phyloP scores from a whole-genome alignment of 2,797 vertebrate species.

The Tangara arthus region DNA sequence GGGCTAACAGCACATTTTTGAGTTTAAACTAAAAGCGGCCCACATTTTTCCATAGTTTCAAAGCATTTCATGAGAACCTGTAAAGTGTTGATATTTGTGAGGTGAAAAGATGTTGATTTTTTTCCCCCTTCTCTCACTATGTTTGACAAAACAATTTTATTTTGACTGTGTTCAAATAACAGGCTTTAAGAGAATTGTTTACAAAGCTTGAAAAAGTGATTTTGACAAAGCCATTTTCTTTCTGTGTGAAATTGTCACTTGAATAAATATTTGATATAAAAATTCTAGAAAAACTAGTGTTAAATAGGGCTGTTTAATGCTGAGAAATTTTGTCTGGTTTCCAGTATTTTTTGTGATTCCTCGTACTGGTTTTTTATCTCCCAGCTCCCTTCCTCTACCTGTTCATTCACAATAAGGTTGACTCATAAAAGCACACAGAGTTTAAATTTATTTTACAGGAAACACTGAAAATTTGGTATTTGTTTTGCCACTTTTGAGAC shows the following conservation, averaged over 20 bases:
- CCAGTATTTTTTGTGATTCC: background rate
- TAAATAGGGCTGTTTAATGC: background rate
- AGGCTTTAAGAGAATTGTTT: slow-evolving; percentile 5
- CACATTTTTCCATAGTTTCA: background rate
- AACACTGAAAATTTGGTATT: slow-evolving; percentile 35
- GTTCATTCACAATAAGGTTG: background rate
- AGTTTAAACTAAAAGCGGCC: background rate
- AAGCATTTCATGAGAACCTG: background rate
- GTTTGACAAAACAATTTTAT: background rate
- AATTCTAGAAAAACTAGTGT: background rate
- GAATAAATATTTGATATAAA: background rate
- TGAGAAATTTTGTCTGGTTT: background rate
- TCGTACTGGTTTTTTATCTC: background rate
- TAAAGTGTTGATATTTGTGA: background rate
- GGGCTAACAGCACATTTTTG: fast-evolving
- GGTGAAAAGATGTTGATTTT: background rate
- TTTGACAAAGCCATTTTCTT: slow-evolving; percentile 28
- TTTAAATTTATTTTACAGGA: slow-evolving; percentile 9
- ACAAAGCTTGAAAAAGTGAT: background rate
- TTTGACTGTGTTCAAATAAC: background rate
- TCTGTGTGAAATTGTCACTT: background rate
- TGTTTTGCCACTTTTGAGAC: slow-evolving; percentile 49
- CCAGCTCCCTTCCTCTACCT: background rate
- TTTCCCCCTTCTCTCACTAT: fast-evolving
- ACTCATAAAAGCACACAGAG: background rate